Evolutionary conservation across 2,113 vertebrate genomes (phyloP).

Genomic region (Laterallus jamaicensis): DNA sequence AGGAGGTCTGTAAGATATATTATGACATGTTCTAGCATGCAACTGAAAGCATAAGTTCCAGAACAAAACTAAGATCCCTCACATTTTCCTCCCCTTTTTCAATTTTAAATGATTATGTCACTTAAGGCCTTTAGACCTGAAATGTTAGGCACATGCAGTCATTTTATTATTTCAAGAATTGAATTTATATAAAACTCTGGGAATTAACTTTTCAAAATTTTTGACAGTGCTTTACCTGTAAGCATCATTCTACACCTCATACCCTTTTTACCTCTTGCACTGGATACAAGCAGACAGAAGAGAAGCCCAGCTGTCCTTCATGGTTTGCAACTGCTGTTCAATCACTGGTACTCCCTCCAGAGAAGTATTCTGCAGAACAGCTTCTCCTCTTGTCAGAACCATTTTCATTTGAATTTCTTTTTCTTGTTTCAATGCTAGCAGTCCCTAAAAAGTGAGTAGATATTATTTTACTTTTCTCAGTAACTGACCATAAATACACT

Average conservation of each 20-base stretch:
- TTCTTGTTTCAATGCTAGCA: constrained; percentile 89
- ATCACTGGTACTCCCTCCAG: constrained; percentile 86
- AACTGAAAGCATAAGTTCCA: neutral
- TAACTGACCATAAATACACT: neutral
- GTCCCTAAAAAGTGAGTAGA: constrained; percentile 69
- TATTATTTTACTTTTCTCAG: neutral
- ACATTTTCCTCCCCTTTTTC: neutral
- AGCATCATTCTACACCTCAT: neutral
- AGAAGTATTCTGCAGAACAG: constrained; percentile 92
- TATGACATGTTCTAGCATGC: neutral
- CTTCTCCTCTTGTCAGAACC: constrained; percentile 89
- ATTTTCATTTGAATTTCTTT: constrained; percentile 97
- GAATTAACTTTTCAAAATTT: neutral
- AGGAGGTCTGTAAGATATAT: neutral
- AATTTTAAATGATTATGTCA: neutral
- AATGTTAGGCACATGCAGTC: neutral
- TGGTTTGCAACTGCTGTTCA: constrained; percentile 87
- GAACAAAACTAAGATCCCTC: neutral
- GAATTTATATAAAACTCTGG: neutral
- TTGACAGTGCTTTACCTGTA: neutral
- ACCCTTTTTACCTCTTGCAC: constrained; percentile 88
- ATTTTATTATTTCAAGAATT: neutral
- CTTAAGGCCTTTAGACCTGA: neutral
- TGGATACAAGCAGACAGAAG: constrained; percentile 89
- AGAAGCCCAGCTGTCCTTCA: constrained; percentile 92